Conservation (phyloP, 1,140 invertebrate genomes). For the Caerostris darwini region DNA sequence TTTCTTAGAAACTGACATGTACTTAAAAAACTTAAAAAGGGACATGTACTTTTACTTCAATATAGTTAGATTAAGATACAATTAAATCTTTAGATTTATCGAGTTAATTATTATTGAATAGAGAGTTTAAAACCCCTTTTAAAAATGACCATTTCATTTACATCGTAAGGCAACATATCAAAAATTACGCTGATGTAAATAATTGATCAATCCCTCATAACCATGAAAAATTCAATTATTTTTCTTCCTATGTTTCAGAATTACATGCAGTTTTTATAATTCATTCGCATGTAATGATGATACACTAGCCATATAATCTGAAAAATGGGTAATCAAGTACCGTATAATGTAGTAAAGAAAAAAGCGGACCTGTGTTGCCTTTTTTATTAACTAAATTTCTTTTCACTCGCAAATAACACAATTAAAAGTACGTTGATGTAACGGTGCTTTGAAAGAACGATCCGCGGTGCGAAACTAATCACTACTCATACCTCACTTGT, state of each 20-base stretch:
- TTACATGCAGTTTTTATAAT: background rate
- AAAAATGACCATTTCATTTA: too few species aligned
- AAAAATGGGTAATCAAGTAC: background rate
- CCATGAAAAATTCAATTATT: background rate
- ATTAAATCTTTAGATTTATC: too few species aligned
- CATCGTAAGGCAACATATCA: too few species aligned
- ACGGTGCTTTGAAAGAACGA: background rate
- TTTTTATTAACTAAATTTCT: background rate
- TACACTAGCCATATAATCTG: background rate
- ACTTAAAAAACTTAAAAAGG: too few species aligned
- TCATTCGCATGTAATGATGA: background rate
- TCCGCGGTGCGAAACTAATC: constrained; percentile 45
- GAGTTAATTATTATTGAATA: too few species aligned
- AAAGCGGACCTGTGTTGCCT: background rate
- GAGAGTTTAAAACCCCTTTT: too few species aligned
- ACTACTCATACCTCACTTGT: constrained; percentile 46
- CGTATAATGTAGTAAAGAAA: background rate
- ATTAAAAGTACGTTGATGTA: background rate
- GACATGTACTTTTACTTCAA: too few species aligned
- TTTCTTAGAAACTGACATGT: too few species aligned
- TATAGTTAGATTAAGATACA: too few species aligned
- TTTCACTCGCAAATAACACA: constrained; percentile 6
- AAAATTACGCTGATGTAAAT: too few species aligned
- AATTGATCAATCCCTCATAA: background rate
- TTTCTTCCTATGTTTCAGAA: background rate